Conservation (phyloP, 2,113 vertebrate species). For the Phycodurus eques region DNA sequence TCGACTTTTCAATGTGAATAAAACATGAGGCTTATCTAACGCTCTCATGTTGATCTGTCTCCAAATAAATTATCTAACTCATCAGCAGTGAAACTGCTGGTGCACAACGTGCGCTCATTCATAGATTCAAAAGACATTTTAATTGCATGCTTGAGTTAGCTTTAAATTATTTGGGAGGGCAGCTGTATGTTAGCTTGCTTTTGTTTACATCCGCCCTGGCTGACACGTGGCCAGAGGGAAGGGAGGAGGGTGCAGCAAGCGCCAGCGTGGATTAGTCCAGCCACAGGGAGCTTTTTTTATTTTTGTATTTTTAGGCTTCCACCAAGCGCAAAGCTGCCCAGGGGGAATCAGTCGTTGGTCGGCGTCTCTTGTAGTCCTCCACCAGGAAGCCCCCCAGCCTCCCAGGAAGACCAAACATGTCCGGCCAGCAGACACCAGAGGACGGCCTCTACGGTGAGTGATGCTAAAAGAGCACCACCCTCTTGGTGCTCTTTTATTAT, state of each 20-base stretch:
- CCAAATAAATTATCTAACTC: constrained; percentile 9
- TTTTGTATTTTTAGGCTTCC: constrained; percentile 7
- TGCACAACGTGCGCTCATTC: not conserved
- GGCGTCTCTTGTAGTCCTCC: constrained; percentile 32
- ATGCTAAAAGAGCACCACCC: too few species aligned
- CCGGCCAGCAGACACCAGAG: constrained; percentile 64
- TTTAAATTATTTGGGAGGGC: not conserved
- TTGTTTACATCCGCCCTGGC: constrained; percentile 57
- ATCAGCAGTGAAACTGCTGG: not conserved
- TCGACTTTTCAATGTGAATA: not conserved
- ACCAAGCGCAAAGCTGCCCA: not conserved
- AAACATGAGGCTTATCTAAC: not conserved
- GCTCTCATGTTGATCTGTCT: not conserved
- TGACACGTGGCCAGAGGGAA: constrained; percentile 48
- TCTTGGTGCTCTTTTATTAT: not conserved
- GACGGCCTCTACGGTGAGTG: constrained; percentile 71
- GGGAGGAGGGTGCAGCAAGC: not conserved
- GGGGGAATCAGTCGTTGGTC: constrained; percentile 7
- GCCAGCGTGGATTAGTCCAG: constrained; percentile 49
- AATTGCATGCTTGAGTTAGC: not conserved
- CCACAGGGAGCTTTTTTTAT: constrained; percentile 23
- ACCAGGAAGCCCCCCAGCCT: not conserved
- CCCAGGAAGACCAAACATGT: constrained; percentile 47
- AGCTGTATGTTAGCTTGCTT: constrained; percentile 24
- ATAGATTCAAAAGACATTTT: not conserved